These are phyloP conservation scores for Myrmophylax atrothorax DNA, from an alignment of 2,113 vertebrate species.

Conservation along the genomic window DNA sequence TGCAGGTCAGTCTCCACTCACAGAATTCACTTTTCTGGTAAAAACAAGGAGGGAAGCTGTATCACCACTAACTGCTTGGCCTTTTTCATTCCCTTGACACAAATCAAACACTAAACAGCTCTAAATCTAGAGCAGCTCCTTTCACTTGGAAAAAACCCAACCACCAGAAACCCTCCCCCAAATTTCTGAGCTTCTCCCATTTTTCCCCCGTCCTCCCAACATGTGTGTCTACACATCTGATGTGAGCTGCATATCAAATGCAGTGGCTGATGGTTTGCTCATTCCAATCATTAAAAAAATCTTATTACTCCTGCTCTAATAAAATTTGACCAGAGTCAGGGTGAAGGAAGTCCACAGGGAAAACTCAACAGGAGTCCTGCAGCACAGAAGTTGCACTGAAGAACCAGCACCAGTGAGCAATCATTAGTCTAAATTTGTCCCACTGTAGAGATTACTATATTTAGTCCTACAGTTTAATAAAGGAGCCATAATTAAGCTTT, in stretches of 20 bases:
- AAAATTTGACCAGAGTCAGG: neutral
- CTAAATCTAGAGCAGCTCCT: neutral
- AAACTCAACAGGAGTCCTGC: neutral
- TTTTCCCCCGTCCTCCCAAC: neutral
- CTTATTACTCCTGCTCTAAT: neutral
- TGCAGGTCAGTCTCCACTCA: neutral
- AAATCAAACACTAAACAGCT: neutral
- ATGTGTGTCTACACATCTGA: neutral
- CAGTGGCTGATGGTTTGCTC: neutral
- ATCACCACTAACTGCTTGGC: neutral
- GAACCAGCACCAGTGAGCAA: neutral
- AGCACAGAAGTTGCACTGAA: neutral
- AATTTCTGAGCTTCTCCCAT: neutral
- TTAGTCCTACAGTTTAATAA: neutral
- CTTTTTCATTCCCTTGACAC: neutral
- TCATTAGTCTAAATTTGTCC: neutral
- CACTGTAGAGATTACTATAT: neutral
- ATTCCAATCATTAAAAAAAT: neutral
- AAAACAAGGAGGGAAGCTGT: neutral
- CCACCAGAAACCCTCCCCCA: rapidly evolving
- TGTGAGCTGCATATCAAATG: neutral
- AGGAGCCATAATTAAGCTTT: neutral
- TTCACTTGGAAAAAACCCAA: neutral
- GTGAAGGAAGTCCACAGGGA: neutral
- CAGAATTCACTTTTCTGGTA: neutral